phyloP scores from a whole-genome alignment of 2,113 vertebrate genomes.

The Amphiprion percula region DNA sequence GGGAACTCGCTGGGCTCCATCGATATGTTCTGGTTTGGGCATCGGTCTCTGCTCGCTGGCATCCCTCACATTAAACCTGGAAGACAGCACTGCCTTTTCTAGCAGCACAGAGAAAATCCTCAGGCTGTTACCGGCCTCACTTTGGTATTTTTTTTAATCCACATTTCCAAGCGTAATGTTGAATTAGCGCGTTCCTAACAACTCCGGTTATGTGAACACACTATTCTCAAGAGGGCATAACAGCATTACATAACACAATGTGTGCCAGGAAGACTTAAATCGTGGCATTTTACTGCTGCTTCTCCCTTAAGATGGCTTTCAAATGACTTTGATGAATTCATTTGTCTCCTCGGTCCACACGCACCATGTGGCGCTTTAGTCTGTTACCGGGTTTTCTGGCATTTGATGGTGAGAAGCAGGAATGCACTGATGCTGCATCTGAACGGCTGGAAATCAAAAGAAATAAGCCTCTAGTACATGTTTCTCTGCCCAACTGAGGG shows the following conservation, averaged over 20 bases:
- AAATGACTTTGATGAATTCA: slow-evolving; percentile 72
- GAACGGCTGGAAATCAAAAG: slow-evolving; percentile 28
- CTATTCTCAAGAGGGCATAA: slow-evolving; percentile 57
- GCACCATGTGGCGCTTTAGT: slow-evolving; percentile 69
- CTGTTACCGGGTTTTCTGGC: slow-evolving; percentile 61
- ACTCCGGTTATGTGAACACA: slow-evolving; percentile 54
- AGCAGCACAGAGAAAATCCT: slow-evolving; percentile 38
- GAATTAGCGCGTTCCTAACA: slow-evolving; percentile 36
- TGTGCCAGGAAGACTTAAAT: slow-evolving; percentile 54
- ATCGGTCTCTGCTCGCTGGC: slow-evolving; percentile 10
- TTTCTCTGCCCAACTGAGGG: not conserved
- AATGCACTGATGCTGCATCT: slow-evolving; percentile 44
- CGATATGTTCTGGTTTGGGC: slow-evolving; percentile 31
- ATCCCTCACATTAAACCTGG: slow-evolving; percentile 43
- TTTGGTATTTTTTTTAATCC: not conserved
- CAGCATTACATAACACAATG: slow-evolving; percentile 61
- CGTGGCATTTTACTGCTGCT: slow-evolving; percentile 33
- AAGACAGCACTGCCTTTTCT: slow-evolving; percentile 19
- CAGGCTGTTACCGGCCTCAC: slow-evolving; percentile 18
- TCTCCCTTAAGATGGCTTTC: slow-evolving; percentile 63
- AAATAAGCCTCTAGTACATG: not conserved
- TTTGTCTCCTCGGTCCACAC: slow-evolving; percentile 60
- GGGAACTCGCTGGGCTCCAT: slow-evolving; percentile 29
- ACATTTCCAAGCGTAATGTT: slow-evolving; percentile 34
- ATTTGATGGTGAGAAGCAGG: slow-evolving; percentile 50